Percentiles rank a stretch among this genome's conserved stretches.
Conservation (phyloP, 2,113 vertebrate species). For the Aplodontia rufa region DNA sequence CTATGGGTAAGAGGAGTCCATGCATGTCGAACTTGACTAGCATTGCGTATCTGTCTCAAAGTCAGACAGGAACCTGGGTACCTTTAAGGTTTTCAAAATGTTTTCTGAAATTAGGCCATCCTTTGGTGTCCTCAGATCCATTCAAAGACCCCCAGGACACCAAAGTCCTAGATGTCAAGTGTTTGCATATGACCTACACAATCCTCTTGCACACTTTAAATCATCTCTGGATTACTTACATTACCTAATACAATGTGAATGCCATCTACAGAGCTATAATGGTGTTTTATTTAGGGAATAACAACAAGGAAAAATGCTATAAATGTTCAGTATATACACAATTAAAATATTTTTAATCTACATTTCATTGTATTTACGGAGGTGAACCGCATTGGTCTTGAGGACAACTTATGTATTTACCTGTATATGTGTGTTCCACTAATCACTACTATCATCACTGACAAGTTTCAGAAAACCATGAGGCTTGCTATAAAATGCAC, state of each 20-base stretch:
- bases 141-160: background rate
- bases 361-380: background rate
- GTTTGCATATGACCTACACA: background rate
- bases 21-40: fast-evolving
- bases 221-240: background rate
- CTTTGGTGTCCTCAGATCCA: no score
- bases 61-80: background rate
- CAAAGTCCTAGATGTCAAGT: no score
- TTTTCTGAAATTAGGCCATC: background rate
- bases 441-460: no score
- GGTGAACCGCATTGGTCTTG: no score
- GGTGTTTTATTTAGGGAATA: background rate
- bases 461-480: background rate
- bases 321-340: background rate
- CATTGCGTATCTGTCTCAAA: fast-evolving
- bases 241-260: background rate
- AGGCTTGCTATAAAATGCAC: background rate
- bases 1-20: fast-evolving
- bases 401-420: fast-evolving
- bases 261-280: background rate
- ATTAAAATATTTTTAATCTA: background rate
- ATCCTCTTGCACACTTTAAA: background rate
- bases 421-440: no score
- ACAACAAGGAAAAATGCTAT: background rate
- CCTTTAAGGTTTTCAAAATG: background rate